phyloP scores from a whole-genome alignment of 2,797 vertebrate species.

The Apodemus agrarius region DNA sequence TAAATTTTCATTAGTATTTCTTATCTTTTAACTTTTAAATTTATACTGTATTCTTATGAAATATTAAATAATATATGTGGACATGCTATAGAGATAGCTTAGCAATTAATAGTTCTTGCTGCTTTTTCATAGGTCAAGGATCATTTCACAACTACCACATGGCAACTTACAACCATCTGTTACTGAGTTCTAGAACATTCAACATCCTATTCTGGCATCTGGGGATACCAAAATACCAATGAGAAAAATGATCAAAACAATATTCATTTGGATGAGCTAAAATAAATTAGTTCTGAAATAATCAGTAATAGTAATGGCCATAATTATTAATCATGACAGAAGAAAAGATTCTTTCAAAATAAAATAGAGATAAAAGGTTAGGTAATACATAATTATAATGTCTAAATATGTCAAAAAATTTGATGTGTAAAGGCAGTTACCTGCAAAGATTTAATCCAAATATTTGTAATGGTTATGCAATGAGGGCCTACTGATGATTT shows the following conservation, averaged over 20 bases:
- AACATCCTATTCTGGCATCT: background rate
- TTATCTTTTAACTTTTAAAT: slow-evolving; percentile 11
- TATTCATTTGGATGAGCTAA: background rate
- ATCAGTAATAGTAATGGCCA: background rate
- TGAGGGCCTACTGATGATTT: background rate
- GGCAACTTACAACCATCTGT: background rate
- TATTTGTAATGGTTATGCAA: background rate
- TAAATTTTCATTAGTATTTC: slow-evolving; percentile 20
- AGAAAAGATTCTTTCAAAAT: background rate
- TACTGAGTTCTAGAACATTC: background rate
- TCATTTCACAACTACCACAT: background rate
- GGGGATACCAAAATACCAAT: too few relatives aligned
- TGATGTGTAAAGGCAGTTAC: background rate
- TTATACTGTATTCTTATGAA: background rate
- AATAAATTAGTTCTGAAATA: background rate
- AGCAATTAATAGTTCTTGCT: background rate
- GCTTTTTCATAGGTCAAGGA: background rate
- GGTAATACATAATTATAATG: background rate
- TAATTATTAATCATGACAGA: background rate
- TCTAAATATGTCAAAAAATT: background rate
- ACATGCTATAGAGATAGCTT: background rate
- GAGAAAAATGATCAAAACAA: background rate
- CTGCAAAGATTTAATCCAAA: background rate
- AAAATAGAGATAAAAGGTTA: slow-evolving; percentile 16
- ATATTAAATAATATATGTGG: background rate